Base-by-base conservation (phyloP, 2,888 invertebrate genomes). In the Eilema depressum region DNA sequence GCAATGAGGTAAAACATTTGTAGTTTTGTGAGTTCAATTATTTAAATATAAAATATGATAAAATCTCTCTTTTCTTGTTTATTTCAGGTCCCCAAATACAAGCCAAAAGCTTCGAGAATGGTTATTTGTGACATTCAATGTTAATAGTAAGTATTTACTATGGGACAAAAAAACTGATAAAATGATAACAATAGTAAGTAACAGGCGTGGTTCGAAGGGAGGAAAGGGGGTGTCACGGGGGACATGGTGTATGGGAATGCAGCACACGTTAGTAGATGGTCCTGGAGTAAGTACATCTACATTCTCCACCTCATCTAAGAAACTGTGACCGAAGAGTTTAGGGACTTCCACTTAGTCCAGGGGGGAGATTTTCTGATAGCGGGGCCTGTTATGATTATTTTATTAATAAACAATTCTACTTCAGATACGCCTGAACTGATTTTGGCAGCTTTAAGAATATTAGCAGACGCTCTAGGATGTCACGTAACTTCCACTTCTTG, bases 401-500 rank as follows among this genome's bases (percentile, higher is more conserved):
- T 23, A 53, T n/a, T 56, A 65, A 53, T 33, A 47, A 60, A 26
- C 14, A 67, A 26, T 25, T 30, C 26, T 59, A 10, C 71, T 90
- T 53, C 79, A 96, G 96, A 96, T 85, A 96, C 97, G 57, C 97
- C 97, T 0, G 96, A 96, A 53, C 96, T 97, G 65, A 96, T 98
- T 62, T 92, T 96, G 75, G 97, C 97, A 2, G 97, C 98, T 0
- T 86, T 98, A 63, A 96, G 97, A 79, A 97, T 97, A 86, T 93
- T 98, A 70, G 97, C 97, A 2, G 98, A 98, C 85, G 97, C 97
- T 26, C 91, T 98, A 65, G 97, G 97, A 3, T 97, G 97, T 69
- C 97, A 98, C 81, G 97, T 97, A 0, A 97, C 97, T 0, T 96
- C 97, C n/a, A 97, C 97, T 12, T 96, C 97, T 17, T 98, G 98